Evolutionary conservation across 2,113 vertebrate species (phyloP), one percentile per base, ranked within the genome.

Genomic region (Crotalus horridus): DNA sequence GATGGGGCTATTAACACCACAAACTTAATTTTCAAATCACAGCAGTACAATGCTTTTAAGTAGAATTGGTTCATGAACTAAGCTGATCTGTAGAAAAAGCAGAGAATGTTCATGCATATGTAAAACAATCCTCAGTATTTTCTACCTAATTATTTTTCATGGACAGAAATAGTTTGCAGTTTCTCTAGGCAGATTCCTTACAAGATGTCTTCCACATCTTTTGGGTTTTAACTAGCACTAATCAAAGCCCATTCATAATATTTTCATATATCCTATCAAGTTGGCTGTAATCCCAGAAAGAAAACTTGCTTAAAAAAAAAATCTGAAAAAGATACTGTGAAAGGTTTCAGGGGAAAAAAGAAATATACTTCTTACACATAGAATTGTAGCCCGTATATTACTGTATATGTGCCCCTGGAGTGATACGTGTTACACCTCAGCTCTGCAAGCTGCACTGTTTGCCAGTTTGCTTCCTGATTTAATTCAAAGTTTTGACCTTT

Each of bases 291-390:
- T 93, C 17, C 91, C 0, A 59, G 91, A 94, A 92, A 0, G 1
- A 7, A 86, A 89, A 85, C 43, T 85, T 29, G 54, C 85, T 95
- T 85, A 53, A 29, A 64, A 90, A 94, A 94, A 94, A 92, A 93
- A 1, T 48, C 9, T 89, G 46, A 94, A 64, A 87, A 94, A 94
- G 88, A 95, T 92, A 92, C 92, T 91, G 74, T 91, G 85, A 93
- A 92, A 94, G 90, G 53, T 89, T 48, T 96, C 93, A 88, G 21
- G 1, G 0, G 0, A 48, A n/a, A 93, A 33, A 89, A 89, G 61
- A 55, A 0, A 1, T 92, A 69, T 54, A 91, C 89, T 93, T 87
- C 91, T 87, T 33, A 61, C 88, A 61, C 88, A 56, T 12, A n/a
- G 0, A 94, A 69, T 69, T 69, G 64, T 69, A 69, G 64, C 13